Percentiles rank a stretch among this genome's conserved stretches.
Conservation (phyloP, 2,888 invertebrate species). For the Automeris io region DNA sequence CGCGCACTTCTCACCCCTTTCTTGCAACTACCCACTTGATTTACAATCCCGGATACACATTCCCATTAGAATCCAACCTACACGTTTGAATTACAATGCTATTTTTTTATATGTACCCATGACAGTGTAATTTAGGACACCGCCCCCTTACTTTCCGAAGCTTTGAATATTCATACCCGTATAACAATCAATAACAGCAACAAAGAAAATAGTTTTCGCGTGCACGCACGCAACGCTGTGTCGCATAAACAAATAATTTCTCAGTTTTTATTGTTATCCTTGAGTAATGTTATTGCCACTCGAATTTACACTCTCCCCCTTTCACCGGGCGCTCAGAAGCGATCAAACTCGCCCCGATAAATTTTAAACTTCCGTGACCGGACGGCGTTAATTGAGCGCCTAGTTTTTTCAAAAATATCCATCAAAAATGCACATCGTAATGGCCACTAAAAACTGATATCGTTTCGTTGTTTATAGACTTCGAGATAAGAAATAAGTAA, state of each 20-base stretch:
- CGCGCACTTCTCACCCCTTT: conserved; percentile 72
- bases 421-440: conserved; percentile 72
- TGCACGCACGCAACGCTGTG: conserved; percentile 72
- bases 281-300: conserved; percentile 50
- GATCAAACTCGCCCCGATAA: conserved; percentile 55
- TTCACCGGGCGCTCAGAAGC: conserved; percentile 31
- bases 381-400: conserved; percentile 61
- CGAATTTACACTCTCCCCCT: conserved; percentile 41
- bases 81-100: conserved; percentile 57
- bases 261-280: conserved; percentile 62
- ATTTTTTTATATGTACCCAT: conserved; percentile 71
- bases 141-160: conserved; percentile 68
- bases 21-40: conserved; percentile 73
- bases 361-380: conserved; percentile 66
- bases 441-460: conserved; percentile 56
- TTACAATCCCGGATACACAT: conserved; percentile 68
- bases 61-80: conserved; percentile 58
- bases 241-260: conserved; percentile 75
- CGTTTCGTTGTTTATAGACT: conserved; percentile 44
- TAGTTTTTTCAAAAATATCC: conserved; percentile 52
- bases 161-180: conserved; percentile 74
- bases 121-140: conserved; percentile 74
- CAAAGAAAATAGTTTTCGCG: conserved; percentile 74
- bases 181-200: conserved; percentile 73
- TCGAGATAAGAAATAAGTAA: conserved; percentile 33